A percentile compares a stretch with the other conserved stretches of the same genome.
Conservation (phyloP, 2,113 vertebrate species). For the Machaerirhynchus nigripectus region DNA sequence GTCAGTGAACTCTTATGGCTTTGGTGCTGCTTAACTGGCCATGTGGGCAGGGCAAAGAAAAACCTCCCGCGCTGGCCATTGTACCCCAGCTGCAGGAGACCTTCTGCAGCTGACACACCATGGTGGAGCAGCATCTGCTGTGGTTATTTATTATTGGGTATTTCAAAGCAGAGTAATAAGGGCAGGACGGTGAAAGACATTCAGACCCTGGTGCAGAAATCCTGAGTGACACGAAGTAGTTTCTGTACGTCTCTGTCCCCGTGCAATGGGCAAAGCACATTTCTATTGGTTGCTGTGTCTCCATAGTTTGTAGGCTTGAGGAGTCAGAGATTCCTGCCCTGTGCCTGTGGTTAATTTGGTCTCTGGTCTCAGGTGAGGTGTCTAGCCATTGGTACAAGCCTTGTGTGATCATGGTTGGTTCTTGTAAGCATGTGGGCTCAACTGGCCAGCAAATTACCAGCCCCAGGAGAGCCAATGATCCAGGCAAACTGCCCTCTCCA, state of each 20-base stretch:
- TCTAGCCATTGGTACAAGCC: neutral
- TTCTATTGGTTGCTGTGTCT: neutral
- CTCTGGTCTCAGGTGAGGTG: neutral
- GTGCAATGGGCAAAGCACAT: neutral
- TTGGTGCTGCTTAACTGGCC: neutral
- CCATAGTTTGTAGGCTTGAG: neutral
- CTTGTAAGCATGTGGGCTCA: neutral
- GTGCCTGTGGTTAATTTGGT: neutral
- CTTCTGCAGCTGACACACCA: neutral
- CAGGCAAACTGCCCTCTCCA: neutral
- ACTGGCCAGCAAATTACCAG: neutral
- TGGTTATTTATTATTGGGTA: neutral
- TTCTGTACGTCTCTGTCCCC: neutral
- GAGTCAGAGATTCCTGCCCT: neutral
- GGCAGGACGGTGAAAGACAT: neutral
- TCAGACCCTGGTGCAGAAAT: neutral
- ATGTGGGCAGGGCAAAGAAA: neutral
- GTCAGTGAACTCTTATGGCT: neutral
- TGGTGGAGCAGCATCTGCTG: neutral
- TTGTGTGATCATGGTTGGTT: neutral
- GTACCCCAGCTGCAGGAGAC: neutral
- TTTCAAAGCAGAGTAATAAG: neutral
- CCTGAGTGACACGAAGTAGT: neutral
- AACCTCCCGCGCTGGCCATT: neutral
- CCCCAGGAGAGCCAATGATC: neutral